Conservation (phyloP, 2,797 vertebrate genomes). For the Acrocephalus scirpaceus region DNA sequence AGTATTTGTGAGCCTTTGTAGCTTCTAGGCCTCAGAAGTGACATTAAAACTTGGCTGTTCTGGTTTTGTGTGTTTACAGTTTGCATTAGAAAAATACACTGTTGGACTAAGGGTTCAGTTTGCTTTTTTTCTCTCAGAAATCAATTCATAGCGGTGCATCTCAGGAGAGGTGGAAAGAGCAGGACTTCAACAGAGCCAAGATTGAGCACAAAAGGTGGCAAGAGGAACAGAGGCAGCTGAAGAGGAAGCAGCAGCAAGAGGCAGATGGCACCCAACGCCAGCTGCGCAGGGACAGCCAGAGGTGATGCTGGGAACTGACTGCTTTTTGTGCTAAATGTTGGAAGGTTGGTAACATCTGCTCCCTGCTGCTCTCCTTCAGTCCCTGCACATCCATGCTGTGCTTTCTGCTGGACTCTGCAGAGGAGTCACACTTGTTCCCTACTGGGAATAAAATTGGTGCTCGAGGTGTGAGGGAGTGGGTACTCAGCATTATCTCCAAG, state of each 20-base stretch:
- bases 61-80: background rate
- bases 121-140: background rate
- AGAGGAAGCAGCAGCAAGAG: slow-evolving; percentile 36
- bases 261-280: background rate
- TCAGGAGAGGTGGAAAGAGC: background rate
- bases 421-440: background rate
- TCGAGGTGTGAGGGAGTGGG: background rate
- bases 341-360: background rate
- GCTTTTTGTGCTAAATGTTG: background rate
- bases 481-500: background rate
- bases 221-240: slow-evolving; percentile 36
- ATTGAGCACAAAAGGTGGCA: slow-evolving; percentile 1
- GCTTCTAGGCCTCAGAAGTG: background rate
- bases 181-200: background rate
- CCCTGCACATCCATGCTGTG: background rate
- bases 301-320: background rate
- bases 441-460: background rate
- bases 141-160: background rate
- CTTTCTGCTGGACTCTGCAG: background rate
- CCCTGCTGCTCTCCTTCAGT: background rate
- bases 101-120: background rate
- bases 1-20: background rate
- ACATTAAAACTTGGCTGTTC: background rate
- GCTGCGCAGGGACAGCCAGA: background rate
- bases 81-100: background rate